These are phyloP conservation scores for Drosophila sturtevanti DNA, from an alignment of 1,140 invertebrate species.

Conservation along the genomic window DNA sequence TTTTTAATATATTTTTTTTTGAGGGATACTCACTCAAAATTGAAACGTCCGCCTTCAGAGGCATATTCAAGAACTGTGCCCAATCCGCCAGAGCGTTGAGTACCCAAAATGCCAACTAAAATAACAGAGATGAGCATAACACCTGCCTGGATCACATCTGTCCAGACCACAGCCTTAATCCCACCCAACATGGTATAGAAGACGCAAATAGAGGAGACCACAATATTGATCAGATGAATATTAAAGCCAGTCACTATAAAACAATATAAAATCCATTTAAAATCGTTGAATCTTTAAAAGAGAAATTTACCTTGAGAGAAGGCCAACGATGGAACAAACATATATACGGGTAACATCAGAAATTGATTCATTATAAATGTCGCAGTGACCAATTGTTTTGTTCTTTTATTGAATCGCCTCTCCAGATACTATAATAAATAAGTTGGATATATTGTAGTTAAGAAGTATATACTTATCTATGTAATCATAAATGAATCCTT, in stretches of 20 bases:
- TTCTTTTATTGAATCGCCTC: constrained; percentile 86
- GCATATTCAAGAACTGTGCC: constrained; percentile 86
- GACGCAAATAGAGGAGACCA: constrained; percentile 90
- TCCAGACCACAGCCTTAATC: constrained; percentile 94
- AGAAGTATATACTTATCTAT: too few species aligned
- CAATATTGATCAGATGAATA: constrained; percentile 87
- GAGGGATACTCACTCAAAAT: constrained; percentile 86
- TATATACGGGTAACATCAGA: constrained; percentile 71
- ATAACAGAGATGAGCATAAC: constrained; percentile 90
- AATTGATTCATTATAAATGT: constrained; percentile 85
- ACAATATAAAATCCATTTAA: constrained; percentile 57
- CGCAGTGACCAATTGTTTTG: constrained; percentile 86
- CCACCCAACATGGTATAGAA: constrained; percentile 93
- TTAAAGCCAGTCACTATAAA: constrained; percentile 88
- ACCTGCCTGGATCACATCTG: constrained; percentile 91
- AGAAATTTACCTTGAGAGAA: constrained; percentile 89
- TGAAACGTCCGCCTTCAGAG: constrained; percentile 84
- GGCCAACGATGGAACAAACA: constrained; percentile 88
- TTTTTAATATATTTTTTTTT: background rate
- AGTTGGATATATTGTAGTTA: background rate
- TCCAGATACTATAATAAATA: constrained; percentile 87
- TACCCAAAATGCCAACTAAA: constrained; percentile 87
- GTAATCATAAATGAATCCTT: constrained; percentile 44
- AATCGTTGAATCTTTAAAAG: background rate
- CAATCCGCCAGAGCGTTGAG: constrained; percentile 86